phyloP scores from a whole-genome alignment of 2,888 invertebrate genomes.

The Idaea straminata region DNA sequence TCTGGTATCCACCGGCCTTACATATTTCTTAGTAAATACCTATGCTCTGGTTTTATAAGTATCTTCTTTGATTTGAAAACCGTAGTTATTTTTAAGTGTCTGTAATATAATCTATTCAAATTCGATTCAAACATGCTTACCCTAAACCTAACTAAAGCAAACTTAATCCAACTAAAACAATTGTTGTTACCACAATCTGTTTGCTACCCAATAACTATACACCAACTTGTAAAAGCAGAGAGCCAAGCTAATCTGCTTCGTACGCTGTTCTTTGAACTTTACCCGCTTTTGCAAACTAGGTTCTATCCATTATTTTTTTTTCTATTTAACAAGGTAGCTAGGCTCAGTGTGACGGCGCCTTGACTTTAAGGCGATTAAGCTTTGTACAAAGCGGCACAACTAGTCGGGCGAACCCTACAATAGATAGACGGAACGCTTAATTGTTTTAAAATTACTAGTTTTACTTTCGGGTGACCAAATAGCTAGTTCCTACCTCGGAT shows the following conservation, averaged over 20 bases:
- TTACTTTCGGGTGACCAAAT: too few species aligned
- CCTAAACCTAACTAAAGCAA: background rate
- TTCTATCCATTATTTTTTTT: background rate
- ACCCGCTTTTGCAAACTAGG: background rate
- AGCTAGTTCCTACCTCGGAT: too few species aligned
- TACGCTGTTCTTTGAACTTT: constrained; percentile 1
- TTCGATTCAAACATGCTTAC: background rate
- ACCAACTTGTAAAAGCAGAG: background rate
- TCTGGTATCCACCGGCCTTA: too few species aligned
- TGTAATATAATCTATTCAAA: background rate
- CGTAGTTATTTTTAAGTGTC: background rate
- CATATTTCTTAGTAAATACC: too few species aligned
- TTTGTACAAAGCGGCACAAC: background rate
- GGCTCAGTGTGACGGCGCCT: background rate
- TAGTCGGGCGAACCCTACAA: background rate
- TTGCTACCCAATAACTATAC: background rate
- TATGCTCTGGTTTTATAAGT: too few species aligned
- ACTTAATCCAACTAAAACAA: background rate
- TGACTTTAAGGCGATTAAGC: background rate
- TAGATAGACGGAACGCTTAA: background rate
- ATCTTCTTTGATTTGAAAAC: background rate
- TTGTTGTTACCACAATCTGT: background rate
- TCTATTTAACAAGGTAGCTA: background rate
- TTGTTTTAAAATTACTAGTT: too few species aligned
- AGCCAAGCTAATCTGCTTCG: background rate